A percentile compares a stretch with the other conserved stretches of the same genome.
Evolutionary conservation across 2,888 invertebrate species (phyloP).

Genomic region (Cylloceria caligata): DNA sequence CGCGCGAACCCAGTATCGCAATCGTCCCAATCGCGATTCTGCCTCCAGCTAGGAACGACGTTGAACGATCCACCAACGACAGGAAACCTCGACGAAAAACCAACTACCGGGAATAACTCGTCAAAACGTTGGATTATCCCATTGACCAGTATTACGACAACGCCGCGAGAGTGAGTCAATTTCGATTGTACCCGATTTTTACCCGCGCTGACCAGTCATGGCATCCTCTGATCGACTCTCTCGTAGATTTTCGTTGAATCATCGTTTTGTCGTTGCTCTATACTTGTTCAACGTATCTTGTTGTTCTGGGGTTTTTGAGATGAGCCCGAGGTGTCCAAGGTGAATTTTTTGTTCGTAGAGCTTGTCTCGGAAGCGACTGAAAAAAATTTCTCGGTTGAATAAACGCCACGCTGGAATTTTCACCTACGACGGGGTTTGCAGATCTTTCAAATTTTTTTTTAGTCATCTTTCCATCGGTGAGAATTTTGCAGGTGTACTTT

Average conservation of each 20-base stretch:
- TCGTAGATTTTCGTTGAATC: not conserved
- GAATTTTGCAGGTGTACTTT: no score
- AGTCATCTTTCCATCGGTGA: no score
- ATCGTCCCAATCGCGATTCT: not conserved
- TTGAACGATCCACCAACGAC: not conserved
- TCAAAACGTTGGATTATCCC: not conserved
- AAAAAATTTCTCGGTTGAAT: no score
- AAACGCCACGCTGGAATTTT: no score
- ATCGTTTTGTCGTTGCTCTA: not conserved
- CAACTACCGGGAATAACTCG: not conserved
- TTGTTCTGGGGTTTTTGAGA: not conserved
- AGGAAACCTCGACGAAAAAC: not conserved
- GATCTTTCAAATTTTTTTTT: no score
- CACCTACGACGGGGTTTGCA: no score
- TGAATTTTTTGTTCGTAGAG: not conserved
- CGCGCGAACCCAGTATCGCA: constrained; percentile 59
- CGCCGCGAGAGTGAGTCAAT: constrained; percentile 48
- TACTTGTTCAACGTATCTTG: not conserved
- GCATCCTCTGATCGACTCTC: not conserved
- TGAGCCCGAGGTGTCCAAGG: no score
- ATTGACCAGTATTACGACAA: not conserved
- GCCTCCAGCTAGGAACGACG: constrained; percentile 8
- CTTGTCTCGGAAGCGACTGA: not conserved
- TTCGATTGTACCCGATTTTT: not conserved
- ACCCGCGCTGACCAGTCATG: not conserved